Base-by-base conservation (phyloP, 2,888 invertebrate genomes). In the Drosophila borealis region DNA sequence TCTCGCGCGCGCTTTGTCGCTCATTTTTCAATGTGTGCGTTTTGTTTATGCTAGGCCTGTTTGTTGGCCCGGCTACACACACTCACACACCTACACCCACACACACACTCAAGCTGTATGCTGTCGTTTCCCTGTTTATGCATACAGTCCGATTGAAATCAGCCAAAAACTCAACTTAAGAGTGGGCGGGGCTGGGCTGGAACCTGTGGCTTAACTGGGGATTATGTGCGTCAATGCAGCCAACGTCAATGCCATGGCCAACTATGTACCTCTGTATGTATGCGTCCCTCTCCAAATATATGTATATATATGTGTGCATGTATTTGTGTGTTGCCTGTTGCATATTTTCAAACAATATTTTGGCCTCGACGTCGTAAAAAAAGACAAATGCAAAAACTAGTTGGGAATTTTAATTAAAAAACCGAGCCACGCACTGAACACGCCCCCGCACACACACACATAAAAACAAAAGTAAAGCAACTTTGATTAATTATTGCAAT, bases 1-100 rank as follows among this genome's bases (percentile, higher is more conserved):
- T 21, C 1, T n/a, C 4, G 44, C 14, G 13, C n/a, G 14, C 13
- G 48, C 19, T 21, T 11, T 25, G 10, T 17, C 33, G 34, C 49
- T 34, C 5, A 19, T 13, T 34, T 9, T 55, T 25, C 33, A 36
- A 10, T 63, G 65, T 64, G 44, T 65, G 77, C 51, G 72, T 60
- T 80, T 82, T 82, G 82, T 82, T 82, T 82, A 82, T 82, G 71
- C 75, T 59, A 61, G 65, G 79, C 60, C 79, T 82, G 78, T 85
- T 82, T 85, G 85, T 85, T 82, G 78, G 69, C 80, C 82, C 86
- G 82, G 82, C 86, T 74, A 56, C 48, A 36, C 33, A 17, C 74
- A 44, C 62, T 46, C 63, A 56, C 54, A 42, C 39, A 39, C 29
- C n/a, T n/a, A 39, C 39, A 33, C 2, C 6, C 37, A 36, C 39